Base-by-base conservation (phyloP, 2,113 vertebrate genomes). In the Macquaria ambigua region DNA sequence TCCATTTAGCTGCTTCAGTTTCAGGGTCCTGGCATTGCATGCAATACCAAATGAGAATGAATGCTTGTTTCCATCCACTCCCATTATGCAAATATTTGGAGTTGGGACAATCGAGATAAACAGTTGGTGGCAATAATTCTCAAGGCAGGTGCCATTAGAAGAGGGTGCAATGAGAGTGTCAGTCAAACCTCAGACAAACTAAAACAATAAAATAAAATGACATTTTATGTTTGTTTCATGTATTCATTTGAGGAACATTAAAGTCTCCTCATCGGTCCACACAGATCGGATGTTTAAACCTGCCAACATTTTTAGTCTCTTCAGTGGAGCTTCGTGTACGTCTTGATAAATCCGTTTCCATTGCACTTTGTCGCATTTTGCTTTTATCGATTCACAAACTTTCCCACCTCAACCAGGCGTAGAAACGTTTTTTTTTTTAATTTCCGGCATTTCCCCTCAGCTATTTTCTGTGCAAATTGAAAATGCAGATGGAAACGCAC, bases 1-100 rank as follows among this genome's bases (percentile, higher is more conserved):
- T 58, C 52, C 50, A 46, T 69, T 59, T 58, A 68, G 64, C 53
- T 78, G 63, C 62, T 39, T 15, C 15, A 25, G 43, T 62, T 15
- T 71, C 31, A 15, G 20, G 14, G 28, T 62, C 12, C 21, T 43
- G 48, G 15, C 67, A 15, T 41, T 37, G 20, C 16, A 16, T 59
- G 43, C 43, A 39, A 6, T 39, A 39, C 39, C 39, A 46, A 10
- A 14, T 37, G 8, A 2, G 10, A 20, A 37, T 23, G 6, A n/a
- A 56, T 16, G 12, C 48, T 14, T 37, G 25, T 18, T 15, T n/a
- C 11, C 20, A 21, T 53, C 31, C 5, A 50, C 46, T 12, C 31
- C 11, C 16, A 9, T 23, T 23, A 41, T 39, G 39, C 28, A 71
- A 12, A 23, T 37, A 37, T n/a, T 15, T 3, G 20, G 8, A 18